phyloP scores from a whole-genome alignment of 1,140 invertebrate genomes.

The Bombus impatiens region DNA sequence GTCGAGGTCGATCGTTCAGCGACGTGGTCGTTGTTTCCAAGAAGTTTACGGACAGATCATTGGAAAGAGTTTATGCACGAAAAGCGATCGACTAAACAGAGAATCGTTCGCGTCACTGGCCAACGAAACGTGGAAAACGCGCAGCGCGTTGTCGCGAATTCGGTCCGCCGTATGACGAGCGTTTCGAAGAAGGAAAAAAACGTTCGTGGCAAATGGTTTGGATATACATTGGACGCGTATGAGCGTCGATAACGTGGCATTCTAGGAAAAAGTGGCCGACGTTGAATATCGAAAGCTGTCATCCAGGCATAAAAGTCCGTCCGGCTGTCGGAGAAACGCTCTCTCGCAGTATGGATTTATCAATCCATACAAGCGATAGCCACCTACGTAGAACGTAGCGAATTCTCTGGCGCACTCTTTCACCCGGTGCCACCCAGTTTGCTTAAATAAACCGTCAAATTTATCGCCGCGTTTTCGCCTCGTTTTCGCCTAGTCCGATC shows the following conservation, averaged over 20 bases:
- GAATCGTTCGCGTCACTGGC: no score
- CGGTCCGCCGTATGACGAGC: neutral
- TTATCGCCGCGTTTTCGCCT: neutral
- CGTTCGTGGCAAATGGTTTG: neutral
- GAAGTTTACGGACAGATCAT: no score
- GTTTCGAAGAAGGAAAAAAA: neutral
- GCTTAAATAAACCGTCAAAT: neutral
- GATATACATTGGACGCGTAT: neutral
- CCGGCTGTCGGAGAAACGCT: neutral
- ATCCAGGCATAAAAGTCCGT: neutral
- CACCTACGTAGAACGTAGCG: constrained; percentile 5
- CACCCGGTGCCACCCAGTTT: neutral
- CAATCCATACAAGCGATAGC: constrained; percentile 45
- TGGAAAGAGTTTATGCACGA: no score
- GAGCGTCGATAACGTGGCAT: neutral
- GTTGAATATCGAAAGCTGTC: constrained; percentile 35
- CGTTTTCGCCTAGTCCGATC: no score
- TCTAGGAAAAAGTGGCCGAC: neutral
- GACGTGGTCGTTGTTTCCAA: no score
- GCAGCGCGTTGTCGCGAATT: no score
- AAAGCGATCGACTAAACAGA: no score
- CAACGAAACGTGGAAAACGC: no score
- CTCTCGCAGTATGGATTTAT: constrained; percentile 49
- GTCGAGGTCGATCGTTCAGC: no score
- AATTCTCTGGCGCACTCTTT: neutral